phyloP scores from a whole-genome alignment of 2,113 vertebrate genomes.

The Shinisaurus crocodilurus region DNA sequence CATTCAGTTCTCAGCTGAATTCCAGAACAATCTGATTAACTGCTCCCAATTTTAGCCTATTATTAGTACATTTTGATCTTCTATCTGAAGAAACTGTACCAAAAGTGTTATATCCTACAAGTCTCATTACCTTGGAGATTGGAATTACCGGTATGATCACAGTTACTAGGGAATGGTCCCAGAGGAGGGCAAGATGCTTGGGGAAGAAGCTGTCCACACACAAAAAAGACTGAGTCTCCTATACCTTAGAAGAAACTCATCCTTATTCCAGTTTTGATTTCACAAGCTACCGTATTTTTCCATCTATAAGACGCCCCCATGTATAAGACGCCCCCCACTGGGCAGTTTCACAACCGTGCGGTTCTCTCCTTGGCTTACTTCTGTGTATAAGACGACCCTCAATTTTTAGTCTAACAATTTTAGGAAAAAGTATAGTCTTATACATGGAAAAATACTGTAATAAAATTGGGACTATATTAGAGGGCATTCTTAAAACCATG shows the following conservation, averaged over 20 bases:
- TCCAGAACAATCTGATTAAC: slow-evolving; percentile 32
- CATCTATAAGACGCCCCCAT: too few species aligned
- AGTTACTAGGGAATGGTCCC: background rate
- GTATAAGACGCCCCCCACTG: too few species aligned
- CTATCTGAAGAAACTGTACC: slow-evolving; percentile 8
- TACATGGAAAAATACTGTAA: too few species aligned
- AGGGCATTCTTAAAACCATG: background rate
- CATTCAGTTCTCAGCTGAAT: background rate
- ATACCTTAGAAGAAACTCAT: background rate
- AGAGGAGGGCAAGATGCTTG: background rate
- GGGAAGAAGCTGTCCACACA: background rate
- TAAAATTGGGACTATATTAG: background rate
- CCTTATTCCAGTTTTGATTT: background rate
- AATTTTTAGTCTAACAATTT: too few species aligned
- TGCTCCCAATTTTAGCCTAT: background rate
- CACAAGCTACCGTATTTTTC: too few species aligned
- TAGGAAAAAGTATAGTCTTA: too few species aligned
- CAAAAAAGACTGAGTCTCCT: too few species aligned
- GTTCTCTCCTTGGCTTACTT: too few species aligned
- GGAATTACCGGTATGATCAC: background rate
- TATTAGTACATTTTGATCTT: slow-evolving; percentile 1
- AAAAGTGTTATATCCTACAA: background rate
- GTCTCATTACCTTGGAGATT: background rate
- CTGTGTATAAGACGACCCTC: too few species aligned
- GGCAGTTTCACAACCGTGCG: too few species aligned